These are phyloP conservation scores for Pachyrhynchus sulphureomaculatus DNA, from an alignment of 1,140 invertebrate genomes.

Conservation along the genomic window DNA sequence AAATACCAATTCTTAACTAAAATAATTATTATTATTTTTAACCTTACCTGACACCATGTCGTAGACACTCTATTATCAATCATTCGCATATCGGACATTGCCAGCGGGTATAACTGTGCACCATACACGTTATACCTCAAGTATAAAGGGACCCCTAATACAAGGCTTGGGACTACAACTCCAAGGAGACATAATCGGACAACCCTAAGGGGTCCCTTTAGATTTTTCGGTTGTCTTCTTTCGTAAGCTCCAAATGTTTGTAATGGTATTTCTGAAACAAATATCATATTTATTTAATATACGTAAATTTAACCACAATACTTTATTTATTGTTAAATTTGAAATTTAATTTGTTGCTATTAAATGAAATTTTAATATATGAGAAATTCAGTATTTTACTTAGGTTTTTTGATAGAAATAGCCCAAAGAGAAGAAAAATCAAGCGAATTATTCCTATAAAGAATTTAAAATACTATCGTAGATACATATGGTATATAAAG, in stretches of 20 bases:
- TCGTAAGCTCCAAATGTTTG: slow-evolving; percentile 28
- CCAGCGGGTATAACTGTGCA: slow-evolving; percentile 68
- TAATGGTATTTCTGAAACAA: slow-evolving; percentile 38
- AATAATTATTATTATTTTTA: no score
- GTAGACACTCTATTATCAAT: slow-evolving; percentile 72
- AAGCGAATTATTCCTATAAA: no score
- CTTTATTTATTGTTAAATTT: no score
- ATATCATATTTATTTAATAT: not conserved
- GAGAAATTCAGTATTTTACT: no score
- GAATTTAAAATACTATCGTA: no score
- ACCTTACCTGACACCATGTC: slow-evolving; percentile 73
- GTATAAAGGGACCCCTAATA: slow-evolving; percentile 68
- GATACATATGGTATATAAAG: no score
- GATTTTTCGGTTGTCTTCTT: slow-evolving; percentile 16
- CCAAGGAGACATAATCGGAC: slow-evolving; percentile 64
- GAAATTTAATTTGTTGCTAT: no score
- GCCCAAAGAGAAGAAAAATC: no score
- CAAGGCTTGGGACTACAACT: slow-evolving; percentile 63
- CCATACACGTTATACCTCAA: slow-evolving; percentile 67
- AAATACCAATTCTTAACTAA: no score
- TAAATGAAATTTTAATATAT: no score
- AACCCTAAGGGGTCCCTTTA: slow-evolving; percentile 61
- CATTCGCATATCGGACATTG: slow-evolving; percentile 74
- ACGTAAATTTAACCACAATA: no score
- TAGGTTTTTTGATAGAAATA: no score